Evolutionary conservation across 1,140 invertebrate genomes (phyloP).

Genomic region (Pararge aegeria): DNA sequence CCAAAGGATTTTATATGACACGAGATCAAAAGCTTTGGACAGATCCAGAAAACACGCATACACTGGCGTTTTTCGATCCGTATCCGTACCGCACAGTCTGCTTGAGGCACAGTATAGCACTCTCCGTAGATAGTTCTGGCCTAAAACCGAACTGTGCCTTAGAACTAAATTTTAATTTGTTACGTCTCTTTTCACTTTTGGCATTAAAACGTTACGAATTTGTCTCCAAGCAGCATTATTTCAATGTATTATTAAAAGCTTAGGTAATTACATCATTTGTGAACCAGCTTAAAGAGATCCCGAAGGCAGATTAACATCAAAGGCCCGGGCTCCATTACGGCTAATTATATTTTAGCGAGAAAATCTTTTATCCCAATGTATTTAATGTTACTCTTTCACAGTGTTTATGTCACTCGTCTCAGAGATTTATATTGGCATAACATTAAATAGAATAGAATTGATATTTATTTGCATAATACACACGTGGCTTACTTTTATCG

Average conservation of each 20-base stretch:
- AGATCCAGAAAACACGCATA: no score
- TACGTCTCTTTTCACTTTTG: no score
- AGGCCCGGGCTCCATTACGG: conserved; percentile 4
- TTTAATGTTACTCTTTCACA: not conserved
- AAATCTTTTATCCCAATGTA: not conserved
- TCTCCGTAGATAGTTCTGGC: conserved; percentile 15
- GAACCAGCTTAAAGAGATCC: conserved; percentile 6
- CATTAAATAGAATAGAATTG: no score
- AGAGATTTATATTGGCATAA: not conserved
- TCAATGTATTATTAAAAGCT: not conserved
- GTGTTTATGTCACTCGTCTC: not conserved
- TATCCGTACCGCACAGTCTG: conserved; percentile 18
- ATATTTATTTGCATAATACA: no score
- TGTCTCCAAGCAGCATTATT: not conserved
- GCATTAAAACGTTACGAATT: no score
- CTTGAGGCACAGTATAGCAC: conserved; percentile 22
- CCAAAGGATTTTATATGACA: no score
- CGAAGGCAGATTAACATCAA: conserved; percentile 8
- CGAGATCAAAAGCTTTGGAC: no score
- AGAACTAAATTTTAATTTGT: no score
- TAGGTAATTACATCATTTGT: conserved; percentile 3
- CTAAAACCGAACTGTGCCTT: conserved; percentile 33
- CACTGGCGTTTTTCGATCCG: no score
- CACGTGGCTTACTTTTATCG: no score
- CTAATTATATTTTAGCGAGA: not conserved